Evolutionary conservation across 2,113 vertebrate species (phyloP).

Genomic region (Atractosteus spatula): DNA sequence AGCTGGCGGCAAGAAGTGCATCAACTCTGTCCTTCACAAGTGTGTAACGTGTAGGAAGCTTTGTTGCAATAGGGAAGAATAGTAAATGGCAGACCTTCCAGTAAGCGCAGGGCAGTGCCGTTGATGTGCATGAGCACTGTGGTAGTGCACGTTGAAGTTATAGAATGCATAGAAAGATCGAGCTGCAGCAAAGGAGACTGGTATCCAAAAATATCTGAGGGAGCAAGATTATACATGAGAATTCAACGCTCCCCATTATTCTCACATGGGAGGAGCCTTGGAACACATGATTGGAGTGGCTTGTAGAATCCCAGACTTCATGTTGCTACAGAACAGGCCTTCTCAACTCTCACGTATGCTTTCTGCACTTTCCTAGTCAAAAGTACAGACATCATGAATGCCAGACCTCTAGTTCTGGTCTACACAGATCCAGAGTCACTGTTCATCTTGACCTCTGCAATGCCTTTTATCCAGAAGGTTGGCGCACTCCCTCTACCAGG

Average conservation of each 20-base stretch:
- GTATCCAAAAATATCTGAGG: not conserved
- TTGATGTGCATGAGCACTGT: no score
- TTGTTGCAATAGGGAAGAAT: not conserved
- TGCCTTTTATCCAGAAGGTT: not conserved
- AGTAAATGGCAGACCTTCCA: not conserved
- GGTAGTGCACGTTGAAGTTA: no score
- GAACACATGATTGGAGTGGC: constrained; percentile 16
- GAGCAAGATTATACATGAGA: constrained; percentile 16
- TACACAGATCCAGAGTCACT: constrained; percentile 7
- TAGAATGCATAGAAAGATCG: not conserved
- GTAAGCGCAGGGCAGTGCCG: no score
- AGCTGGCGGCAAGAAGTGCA: not conserved
- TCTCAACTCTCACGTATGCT: constrained; percentile 2
- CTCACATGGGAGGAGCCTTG: constrained; percentile 24
- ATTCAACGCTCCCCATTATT: constrained; percentile 23
- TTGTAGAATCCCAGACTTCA: not conserved
- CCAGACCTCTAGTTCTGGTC: not conserved
- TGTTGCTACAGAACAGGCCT: not conserved
- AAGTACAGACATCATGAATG: constrained; percentile 11
- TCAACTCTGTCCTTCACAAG: not conserved
- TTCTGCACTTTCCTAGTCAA: constrained; percentile 1
- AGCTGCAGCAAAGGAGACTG: not conserved
- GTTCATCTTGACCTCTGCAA: not conserved
- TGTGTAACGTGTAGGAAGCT: not conserved
- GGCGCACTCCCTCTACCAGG: not conserved